phyloP scores from a whole-genome alignment of 2,113 vertebrate species.

The Eublepharis macularius region DNA sequence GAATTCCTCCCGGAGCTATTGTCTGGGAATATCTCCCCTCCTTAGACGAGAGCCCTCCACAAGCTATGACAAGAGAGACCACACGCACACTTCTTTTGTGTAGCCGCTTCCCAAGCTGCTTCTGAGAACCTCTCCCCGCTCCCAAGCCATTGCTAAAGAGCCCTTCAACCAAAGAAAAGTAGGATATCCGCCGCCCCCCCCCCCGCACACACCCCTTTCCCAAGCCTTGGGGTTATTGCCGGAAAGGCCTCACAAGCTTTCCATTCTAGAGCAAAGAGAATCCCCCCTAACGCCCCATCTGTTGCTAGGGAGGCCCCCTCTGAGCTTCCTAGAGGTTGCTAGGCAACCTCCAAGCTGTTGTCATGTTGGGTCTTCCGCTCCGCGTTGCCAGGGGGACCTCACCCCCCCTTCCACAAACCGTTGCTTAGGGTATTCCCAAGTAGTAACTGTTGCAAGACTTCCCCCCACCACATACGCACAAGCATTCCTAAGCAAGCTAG shows the following conservation, averaged over 20 bases:
- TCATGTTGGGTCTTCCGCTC: background rate
- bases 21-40: too few species aligned
- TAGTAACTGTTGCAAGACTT: background rate
- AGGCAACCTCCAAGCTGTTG: background rate
- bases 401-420: too few species aligned
- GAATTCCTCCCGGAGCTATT: too few species aligned
- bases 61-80: too few species aligned
- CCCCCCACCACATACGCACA: background rate
- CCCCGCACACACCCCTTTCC: too few species aligned
- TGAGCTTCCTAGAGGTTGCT: background rate
- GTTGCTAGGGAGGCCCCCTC: background rate
- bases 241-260: background rate
- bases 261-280: background rate
- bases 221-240: too few species aligned
- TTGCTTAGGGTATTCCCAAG: background rate
- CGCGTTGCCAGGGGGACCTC: background rate
- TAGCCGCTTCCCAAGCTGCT: accelerated
- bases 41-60: too few species aligned
- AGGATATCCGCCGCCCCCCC: too few species aligned
- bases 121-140: background rate
- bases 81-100: too few species aligned
- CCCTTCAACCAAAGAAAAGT: too few species aligned
- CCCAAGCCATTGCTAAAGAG: background rate
- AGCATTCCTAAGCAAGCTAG: background rate
- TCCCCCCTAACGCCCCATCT: too few species aligned